These are phyloP conservation scores for Gallinago paraguaiae DNA, from an alignment of 2,113 vertebrate genomes.

Conservation along the genomic window DNA sequence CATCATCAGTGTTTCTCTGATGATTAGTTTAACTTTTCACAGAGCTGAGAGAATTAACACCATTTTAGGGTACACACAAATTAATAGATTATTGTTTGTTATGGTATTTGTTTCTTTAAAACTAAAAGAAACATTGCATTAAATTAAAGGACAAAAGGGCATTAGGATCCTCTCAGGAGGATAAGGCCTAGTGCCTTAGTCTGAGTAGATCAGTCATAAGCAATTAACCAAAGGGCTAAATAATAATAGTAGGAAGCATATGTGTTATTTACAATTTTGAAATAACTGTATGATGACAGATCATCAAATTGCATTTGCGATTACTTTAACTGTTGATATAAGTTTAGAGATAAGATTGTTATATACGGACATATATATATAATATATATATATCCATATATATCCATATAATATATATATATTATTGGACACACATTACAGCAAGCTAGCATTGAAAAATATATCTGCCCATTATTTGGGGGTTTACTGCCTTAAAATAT, in stretches of 20 bases:
- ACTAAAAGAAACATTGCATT: not conserved
- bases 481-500: not conserved
- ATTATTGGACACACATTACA: not conserved
- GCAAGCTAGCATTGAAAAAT: not conserved
- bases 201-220: not conserved
- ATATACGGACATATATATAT: too few species aligned
- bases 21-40: not conserved
- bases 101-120: not conserved
- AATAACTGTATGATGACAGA: not conserved
- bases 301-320: not conserved
- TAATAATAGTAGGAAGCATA: not conserved
- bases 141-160: not conserved
- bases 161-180: not conserved
- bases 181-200: not conserved
- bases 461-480: not conserved
- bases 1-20: not conserved
- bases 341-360: not conserved
- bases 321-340: not conserved
- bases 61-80: not conserved
- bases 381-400: too few species aligned
- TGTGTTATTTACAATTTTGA: not conserved
- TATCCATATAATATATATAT: too few species aligned
- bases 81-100: not conserved
- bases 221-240: constrained; percentile 19
- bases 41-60: not conserved